Conservation (phyloP, 2,888 invertebrate species). For the Philereme vetulata region DNA sequence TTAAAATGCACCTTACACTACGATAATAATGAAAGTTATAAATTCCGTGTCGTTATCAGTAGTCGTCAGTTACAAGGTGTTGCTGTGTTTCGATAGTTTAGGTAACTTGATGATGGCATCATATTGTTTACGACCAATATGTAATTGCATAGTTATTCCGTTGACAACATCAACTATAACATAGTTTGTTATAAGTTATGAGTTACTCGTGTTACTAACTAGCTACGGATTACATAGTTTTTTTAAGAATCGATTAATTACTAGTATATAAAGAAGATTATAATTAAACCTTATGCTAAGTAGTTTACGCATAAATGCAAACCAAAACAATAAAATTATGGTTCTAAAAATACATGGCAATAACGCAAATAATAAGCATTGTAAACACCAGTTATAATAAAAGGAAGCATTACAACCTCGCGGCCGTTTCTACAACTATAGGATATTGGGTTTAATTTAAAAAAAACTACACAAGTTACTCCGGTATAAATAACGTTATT, state of each 20-base stretch:
- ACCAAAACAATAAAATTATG: constrained; percentile 62
- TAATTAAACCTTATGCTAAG: constrained; percentile 62
- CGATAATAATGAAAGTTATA: constrained; percentile 65
- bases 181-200: constrained; percentile 49
- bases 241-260: constrained; percentile 73
- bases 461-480: constrained; percentile 53
- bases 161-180: constrained; percentile 57
- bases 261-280: constrained; percentile 63
- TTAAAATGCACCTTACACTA: constrained; percentile 78
- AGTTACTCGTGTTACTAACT: constrained; percentile 64
- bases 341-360: constrained; percentile 51
- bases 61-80: too few species aligned
- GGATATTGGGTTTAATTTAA: constrained; percentile 33
- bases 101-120: constrained; percentile 57
- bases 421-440: constrained; percentile 58
- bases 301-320: constrained; percentile 74
- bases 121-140: constrained; percentile 41
- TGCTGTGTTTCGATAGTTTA: constrained; percentile 23
- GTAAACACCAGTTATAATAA: constrained; percentile 66
- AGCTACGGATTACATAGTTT: constrained; percentile 77
- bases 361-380: constrained; percentile 74
- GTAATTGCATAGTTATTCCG: constrained; percentile 45
- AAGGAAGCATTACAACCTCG: constrained; percentile 75
- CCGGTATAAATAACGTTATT: constrained; percentile 70
- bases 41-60: constrained; percentile 55